Evolutionary conservation across 2,113 vertebrate genomes (phyloP).

Genomic region (Candoia aspera): DNA sequence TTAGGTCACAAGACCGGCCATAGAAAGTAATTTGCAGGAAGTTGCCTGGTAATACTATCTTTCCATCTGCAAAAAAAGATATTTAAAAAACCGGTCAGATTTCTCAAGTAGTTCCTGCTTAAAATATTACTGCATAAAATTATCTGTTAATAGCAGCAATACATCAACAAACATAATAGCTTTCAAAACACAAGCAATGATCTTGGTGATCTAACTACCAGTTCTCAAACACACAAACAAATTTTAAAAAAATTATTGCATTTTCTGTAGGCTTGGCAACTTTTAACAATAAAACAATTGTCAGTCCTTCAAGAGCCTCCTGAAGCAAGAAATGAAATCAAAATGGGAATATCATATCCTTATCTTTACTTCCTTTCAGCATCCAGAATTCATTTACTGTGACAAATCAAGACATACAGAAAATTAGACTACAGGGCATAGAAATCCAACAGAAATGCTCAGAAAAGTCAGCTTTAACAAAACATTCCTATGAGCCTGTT

Average conservation of each 20-base stretch:
- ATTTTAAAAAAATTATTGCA: background rate
- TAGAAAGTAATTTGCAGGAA: constrained; percentile 83
- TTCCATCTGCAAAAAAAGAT: constrained; percentile 75
- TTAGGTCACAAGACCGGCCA: constrained; percentile 78
- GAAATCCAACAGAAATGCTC: background rate
- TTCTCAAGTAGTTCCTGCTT: background rate
- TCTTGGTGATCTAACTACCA: background rate
- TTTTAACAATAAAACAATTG: background rate
- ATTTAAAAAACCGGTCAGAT: background rate
- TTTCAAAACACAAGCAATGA: background rate
- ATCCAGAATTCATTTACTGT: background rate
- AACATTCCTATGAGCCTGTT: background rate
- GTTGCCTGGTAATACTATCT: constrained; percentile 86
- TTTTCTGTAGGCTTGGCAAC: background rate
- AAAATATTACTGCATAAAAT: background rate
- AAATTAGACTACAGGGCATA: background rate
- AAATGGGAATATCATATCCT: background rate
- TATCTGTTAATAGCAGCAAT: background rate
- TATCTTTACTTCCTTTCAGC: background rate
- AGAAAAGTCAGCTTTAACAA: background rate
- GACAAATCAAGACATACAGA: background rate
- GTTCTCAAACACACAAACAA: background rate
- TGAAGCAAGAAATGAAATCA: background rate
- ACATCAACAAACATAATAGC: background rate
- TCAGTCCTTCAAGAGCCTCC: background rate